These are phyloP conservation scores for Carduelis carduelis DNA, from an alignment of 2,797 vertebrate genomes.

Conservation along the genomic window DNA sequence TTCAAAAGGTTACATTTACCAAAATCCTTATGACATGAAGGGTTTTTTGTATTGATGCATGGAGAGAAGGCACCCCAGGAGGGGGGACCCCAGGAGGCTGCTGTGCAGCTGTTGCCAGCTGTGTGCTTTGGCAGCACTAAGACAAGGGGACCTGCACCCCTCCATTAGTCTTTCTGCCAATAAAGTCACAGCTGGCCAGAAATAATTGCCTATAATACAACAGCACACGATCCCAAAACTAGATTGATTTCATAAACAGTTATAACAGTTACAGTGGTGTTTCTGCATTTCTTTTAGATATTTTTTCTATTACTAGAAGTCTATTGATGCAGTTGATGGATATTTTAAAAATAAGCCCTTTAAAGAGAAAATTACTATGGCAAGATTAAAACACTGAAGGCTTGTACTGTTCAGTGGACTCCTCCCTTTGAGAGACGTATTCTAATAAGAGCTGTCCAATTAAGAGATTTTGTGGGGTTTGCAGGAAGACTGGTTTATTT, in stretches of 20 bases:
- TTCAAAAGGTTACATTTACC: not conserved
- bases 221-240: not conserved
- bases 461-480: not conserved
- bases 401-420: not conserved
- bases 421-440: not conserved
- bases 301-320: not conserved
- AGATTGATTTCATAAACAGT: not conserved
- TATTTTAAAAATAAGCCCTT: not conserved
- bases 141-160: not conserved
- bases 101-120: not conserved
- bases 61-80: not conserved
- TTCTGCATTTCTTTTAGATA: not conserved
- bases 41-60: not conserved
- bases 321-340: not conserved
- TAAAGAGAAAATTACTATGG: not conserved
- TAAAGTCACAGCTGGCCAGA: not conserved
- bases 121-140: not conserved
- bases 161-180: rapidly evolving
- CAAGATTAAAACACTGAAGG: not conserved
- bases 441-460: not conserved
- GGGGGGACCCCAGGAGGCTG: not conserved
- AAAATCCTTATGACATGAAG: not conserved
- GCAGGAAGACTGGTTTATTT: not conserved
- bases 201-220: not conserved
- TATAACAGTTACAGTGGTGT: not conserved